A percentile compares a stretch with the other conserved stretches of the same genome.
Conservation (phyloP, 2,888 invertebrate species). For the Heteromyza rotundicornis region DNA sequence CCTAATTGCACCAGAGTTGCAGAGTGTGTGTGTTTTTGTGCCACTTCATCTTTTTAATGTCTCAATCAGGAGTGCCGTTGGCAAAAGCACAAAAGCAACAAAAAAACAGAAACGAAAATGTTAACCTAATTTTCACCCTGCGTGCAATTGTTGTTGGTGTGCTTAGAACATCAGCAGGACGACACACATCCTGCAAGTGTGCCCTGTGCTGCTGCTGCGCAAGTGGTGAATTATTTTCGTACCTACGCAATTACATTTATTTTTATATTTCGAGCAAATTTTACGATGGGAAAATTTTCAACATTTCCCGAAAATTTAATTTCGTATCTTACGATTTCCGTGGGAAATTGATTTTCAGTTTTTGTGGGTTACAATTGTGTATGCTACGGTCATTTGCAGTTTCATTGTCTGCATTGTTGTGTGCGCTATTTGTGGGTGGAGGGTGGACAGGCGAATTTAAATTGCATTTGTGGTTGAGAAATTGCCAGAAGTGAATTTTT, state of each 20-base stretch:
- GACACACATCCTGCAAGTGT: too few species aligned
- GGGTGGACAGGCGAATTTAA: too few species aligned
- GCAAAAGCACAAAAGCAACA: background rate
- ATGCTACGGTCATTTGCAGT: background rate
- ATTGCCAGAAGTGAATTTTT: too few species aligned
- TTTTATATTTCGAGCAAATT: background rate
- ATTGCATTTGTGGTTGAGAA: too few species aligned
- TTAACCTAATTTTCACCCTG: background rate
- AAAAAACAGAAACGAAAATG: too few species aligned
- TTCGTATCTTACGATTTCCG: background rate
- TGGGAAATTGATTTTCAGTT: background rate
- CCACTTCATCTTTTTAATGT: background rate
- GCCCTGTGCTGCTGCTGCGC: too few species aligned
- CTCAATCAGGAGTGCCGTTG: background rate
- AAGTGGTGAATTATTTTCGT: background rate
- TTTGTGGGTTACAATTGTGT: background rate
- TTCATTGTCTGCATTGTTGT: too few species aligned
- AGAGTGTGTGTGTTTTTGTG: background rate
- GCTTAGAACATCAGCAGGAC: too few species aligned
- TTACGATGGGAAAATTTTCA: background rate
- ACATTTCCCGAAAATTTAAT: background rate
- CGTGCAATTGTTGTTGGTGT: background rate
- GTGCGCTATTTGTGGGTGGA: too few species aligned
- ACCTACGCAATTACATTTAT: background rate
- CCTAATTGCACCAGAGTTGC: background rate